phyloP scores from a whole-genome alignment of 2,113 vertebrate species.

The Alexandromys fortis region DNA sequence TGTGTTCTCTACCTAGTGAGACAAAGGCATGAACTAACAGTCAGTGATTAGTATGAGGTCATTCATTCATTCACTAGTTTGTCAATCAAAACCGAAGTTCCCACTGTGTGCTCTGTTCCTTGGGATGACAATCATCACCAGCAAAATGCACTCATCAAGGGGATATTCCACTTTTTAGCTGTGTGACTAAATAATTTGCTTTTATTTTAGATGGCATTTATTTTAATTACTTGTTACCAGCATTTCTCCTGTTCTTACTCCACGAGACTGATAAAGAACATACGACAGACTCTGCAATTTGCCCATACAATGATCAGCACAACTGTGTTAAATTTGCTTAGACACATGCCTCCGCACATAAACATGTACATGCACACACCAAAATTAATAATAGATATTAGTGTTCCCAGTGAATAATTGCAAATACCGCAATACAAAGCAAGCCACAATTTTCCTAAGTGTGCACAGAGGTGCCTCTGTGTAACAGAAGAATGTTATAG shows the following conservation, averaged over 20 bases:
- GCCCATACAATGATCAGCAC: neutral
- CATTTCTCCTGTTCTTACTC: neutral
- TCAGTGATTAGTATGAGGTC: neutral
- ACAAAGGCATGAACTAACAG: neutral
- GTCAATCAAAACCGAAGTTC: neutral
- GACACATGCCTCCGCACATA: neutral
- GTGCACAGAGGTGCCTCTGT: neutral
- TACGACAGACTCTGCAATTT: neutral
- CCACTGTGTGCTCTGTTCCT: neutral
- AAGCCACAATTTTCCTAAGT: neutral
- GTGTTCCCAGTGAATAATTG: neutral
- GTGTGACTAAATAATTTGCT: neutral
- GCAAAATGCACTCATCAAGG: neutral
- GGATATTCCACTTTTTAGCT: neutral
- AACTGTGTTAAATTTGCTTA: neutral
- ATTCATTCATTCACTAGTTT: slow-evolving; percentile 6
- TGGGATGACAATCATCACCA: neutral
- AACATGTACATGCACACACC: neutral
- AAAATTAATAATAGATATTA: neutral
- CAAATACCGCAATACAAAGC: neutral
- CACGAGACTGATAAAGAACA: neutral
- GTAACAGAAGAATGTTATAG: neutral
- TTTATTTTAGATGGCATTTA: neutral
- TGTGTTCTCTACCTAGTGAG: neutral
- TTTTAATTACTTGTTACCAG: neutral